Evolutionary conservation across 2,797 vertebrate species (phyloP), one percentile per base, ranked within the genome.

Genomic region (Alcedo quadribrachys): DNA sequence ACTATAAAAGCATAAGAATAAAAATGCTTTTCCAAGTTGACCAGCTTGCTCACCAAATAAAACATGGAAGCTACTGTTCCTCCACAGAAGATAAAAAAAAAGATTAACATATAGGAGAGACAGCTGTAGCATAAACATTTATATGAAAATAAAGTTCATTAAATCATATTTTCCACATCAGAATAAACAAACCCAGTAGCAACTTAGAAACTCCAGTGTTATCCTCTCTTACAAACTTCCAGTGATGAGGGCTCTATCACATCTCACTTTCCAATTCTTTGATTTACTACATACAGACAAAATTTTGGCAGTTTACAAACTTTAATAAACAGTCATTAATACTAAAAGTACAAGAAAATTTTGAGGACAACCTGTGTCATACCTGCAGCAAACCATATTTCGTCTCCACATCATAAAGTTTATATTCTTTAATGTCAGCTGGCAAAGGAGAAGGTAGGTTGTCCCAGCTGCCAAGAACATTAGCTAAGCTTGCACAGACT

Each of bases 341-440:
- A 81, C 14, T 73, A 84, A 80, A 82, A 53, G 19, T 4, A 27
- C 6, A 65, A n/a, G 35, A 65, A 86, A 65, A 80, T 30, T 79
- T 32, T 68, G 92, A 82, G 75, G 33, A 87, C 48, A 86, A 75
- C 24, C 46, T 94, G 22, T 94, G 40, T 58, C 95, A 97, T 97
- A 99, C 99, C 99, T 99, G 99, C 86, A 99, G 96, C 88, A 99
- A 97, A 67, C 99, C 99, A 45, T 99, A 99, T 96, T 99, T 99
- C 66, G 98, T 99, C 97, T 99, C 99, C 80, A 99, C 98, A 80
- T 99, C 99, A 94, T 98, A 99, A 81, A 99, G 98, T 96, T 99
- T 99, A 97, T 99, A 99, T 87, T 99, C 99, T 96, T 99, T 99
- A 95, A 99, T 99, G 85, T 99, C 99, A 33, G 96, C 97, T 89